Percentiles rank a stretch among this genome's conserved stretches.
phyloP scores from a whole-genome alignment of 2,113 vertebrate species.

The Petromus typicus region DNA sequence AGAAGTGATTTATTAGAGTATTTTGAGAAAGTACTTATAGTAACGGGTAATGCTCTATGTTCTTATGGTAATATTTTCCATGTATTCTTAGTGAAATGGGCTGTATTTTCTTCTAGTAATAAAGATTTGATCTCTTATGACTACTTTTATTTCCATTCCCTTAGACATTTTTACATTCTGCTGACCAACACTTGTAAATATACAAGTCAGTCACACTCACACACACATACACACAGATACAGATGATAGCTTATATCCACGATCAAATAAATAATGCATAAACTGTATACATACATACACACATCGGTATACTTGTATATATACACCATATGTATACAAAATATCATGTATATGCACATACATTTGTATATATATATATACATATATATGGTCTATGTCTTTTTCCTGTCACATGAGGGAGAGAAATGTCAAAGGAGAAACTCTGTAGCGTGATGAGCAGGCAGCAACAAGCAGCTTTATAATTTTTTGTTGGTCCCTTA shows the following conservation, averaged over 20 bases:
- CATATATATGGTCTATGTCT: no score
- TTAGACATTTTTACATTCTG: not conserved
- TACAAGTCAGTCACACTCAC: not conserved
- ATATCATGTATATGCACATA: not conserved
- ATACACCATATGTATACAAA: no score
- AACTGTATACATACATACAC: no score
- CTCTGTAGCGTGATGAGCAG: not conserved
- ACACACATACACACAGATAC: not conserved
- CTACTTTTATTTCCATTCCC: not conserved
- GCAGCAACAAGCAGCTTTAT: not conserved
- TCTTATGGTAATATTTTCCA: not conserved
- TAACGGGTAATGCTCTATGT: not conserved
- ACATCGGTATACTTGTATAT: no score
- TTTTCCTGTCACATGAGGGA: not conserved
- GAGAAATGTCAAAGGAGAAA: not conserved
- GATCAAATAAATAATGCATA: not conserved
- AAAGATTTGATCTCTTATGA: not conserved
- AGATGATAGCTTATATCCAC: not conserved
- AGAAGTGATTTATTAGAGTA: not conserved
- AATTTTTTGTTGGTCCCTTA: not conserved
- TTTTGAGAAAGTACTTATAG: not conserved
- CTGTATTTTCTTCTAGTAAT: not conserved
- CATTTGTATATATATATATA: not conserved
- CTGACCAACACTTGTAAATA: not conserved
- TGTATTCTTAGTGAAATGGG: not conserved